Evolutionary conservation across 2,113 vertebrate genomes (phyloP).

Genomic region (Mirza zaza): DNA sequence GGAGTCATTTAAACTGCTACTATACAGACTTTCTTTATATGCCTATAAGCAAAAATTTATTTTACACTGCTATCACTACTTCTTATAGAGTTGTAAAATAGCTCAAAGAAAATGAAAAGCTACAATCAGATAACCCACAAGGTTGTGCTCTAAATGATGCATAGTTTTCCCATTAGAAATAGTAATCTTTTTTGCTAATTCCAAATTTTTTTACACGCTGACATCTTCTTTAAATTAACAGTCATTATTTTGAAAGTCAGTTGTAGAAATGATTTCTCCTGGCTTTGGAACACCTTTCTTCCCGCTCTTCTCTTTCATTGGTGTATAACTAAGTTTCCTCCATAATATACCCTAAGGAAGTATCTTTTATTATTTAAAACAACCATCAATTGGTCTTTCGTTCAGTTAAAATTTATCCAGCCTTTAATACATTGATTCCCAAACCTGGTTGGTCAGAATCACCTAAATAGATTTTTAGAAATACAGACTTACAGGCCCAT

Average conservation of each 20-base stretch:
- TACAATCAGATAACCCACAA: neutral
- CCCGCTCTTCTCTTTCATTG: neutral
- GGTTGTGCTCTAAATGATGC: neutral
- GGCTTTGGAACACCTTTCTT: neutral
- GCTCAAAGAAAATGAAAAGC: neutral
- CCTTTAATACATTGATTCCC: neutral
- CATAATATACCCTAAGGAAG: neutral
- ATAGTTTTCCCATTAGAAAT: neutral
- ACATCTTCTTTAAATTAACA: neutral
- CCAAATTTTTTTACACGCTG: neutral
- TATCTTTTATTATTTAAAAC: neutral
- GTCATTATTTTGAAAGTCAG: neutral
- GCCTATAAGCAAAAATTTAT: neutral
- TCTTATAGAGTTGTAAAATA: slow-evolving; percentile 8
- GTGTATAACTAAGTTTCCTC: neutral
- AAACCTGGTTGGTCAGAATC: neutral
- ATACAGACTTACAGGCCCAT: neutral
- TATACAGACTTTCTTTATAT: slow-evolving; percentile 21
- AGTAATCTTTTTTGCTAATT: neutral
- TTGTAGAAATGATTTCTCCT: slow-evolving; percentile 19
- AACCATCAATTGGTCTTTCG: neutral
- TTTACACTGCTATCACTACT: neutral
- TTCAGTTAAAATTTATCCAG: neutral
- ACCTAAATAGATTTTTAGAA: neutral
- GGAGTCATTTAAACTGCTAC: neutral